These are phyloP conservation scores for Dryas iulia DNA, from an alignment of 1,140 invertebrate genomes.

Conservation along the genomic window DNA sequence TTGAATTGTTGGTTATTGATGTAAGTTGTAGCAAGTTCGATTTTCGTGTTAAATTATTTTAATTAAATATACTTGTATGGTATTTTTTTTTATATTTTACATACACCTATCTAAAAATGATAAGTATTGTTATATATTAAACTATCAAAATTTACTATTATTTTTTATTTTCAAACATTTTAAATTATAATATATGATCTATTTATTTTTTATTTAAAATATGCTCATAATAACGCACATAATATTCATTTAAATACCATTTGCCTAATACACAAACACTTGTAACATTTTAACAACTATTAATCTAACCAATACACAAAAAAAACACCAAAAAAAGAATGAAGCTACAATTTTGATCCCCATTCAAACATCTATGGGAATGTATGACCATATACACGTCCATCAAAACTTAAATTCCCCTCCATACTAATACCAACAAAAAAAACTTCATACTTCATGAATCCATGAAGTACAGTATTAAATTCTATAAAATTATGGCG, in stretches of 20 bases:
- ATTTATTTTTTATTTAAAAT: too few species aligned
- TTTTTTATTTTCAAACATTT: too few species aligned
- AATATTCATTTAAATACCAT: background rate
- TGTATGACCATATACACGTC: constrained; percentile 48
- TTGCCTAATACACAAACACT: background rate
- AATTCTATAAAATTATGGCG: constrained; percentile 30
- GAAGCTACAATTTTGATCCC: constrained; percentile 58
- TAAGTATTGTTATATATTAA: constrained; percentile 7
- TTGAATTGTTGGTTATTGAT: constrained; percentile 36
- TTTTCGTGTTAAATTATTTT: too few species aligned
- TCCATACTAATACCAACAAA: constrained; percentile 17
- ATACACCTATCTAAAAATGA: background rate
- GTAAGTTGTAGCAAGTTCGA: constrained; percentile 45
- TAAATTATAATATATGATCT: too few species aligned
- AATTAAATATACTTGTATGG: too few species aligned
- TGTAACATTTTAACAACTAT: background rate
- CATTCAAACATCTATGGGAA: constrained; percentile 66
- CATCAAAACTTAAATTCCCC: constrained; percentile 49
- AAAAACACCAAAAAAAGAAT: constrained; percentile 36
- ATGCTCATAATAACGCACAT: too few species aligned
- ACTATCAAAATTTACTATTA: background rate
- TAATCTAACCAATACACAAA: background rate
- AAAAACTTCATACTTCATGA: constrained; percentile 50
- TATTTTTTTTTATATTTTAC: constrained; percentile 1
- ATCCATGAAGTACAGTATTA: constrained; percentile 54